A percentile compares a stretch with the other conserved stretches of the same genome.
Evolutionary conservation across 2,888 invertebrate species (phyloP).

Genomic region (Drosophila neutralis): DNA sequence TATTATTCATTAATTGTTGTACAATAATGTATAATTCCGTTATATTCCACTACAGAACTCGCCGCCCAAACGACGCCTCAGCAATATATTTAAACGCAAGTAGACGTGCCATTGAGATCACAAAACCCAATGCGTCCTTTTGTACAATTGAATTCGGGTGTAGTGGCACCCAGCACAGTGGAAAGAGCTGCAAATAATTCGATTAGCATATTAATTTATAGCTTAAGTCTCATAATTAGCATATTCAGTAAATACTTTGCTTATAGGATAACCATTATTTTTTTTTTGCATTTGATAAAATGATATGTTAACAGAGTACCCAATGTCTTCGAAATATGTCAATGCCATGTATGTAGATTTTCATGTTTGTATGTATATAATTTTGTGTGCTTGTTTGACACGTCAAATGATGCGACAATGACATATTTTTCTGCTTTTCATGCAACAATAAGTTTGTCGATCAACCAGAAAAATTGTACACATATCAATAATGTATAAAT

Average conservation of each 20-base stretch:
- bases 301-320: constrained; percentile 4
- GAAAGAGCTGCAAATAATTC: not conserved
- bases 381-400: constrained; percentile 6
- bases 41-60: constrained; percentile 80
- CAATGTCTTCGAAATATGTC: constrained; percentile 7
- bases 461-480: constrained; percentile 13
- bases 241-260: not conserved
- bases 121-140: constrained; percentile 2
- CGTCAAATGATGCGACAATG: constrained; percentile 23
- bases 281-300: not conserved
- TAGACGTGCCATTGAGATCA: constrained; percentile 42
- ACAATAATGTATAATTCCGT: constrained; percentile 12
- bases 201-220: not conserved
- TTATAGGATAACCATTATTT: not conserved
- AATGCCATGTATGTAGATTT: constrained; percentile 4
- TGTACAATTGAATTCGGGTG: constrained; percentile 13
- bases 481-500: constrained; percentile 15
- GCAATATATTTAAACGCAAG: constrained; percentile 84
- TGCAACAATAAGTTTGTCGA: constrained; percentile 21
- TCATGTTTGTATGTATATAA: constrained; percentile 4
- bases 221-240: not conserved
- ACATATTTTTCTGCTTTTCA: constrained; percentile 17
- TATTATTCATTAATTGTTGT: not conserved
- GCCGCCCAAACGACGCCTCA: constrained; percentile 83
- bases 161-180: not conserved